Evolutionary conservation across 2,113 vertebrate species (phyloP), one percentile per base, ranked within the genome.

Genomic region (Engraulis encrasicolus): DNA sequence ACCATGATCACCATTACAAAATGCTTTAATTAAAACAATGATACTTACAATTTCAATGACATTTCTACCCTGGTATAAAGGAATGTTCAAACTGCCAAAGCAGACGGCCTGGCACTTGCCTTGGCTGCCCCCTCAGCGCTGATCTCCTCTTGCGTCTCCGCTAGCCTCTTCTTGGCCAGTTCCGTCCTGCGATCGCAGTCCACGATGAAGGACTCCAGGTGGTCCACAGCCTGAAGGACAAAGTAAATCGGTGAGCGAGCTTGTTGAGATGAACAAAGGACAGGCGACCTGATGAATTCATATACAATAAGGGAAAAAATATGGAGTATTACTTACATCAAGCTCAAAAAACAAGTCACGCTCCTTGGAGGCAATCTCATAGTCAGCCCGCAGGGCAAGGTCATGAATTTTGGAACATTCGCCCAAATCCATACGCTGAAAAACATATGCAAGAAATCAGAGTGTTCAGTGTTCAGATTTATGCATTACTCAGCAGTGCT

Each of bases 351-450:
- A 99, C 85, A 99, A 95, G 90, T 99, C 98, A 92, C 95, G 95
- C 84, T 99, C 97, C 94, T 99, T 99, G 91, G 97, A 99, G 80
- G 98, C 98, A 83, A 99, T 99, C 94, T 99, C 98, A 90, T 99
- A 99, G 93, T 99, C 98, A 45, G 98, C 98, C 92, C 98, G 95
- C 86, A 99, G 95, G 2, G 98, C 98, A 94, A 99, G 92, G 93
- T 99, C 98, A 66, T 99, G 98, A 91, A 98, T 99, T 94, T 99
- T 99, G n/a, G 98, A 97, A 89, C 98, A 99, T 84, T 99, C 98
- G 82, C 98, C 98, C 85, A 99, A 94, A 93, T 99, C 98, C 98
- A 99, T 99, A 71, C 98, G 96, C 98, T 99, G 17, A n/a, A 48
- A 27, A 38, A n/a, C 31, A 71, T 38, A 45, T 0, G n/a, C 50